Percentiles rank a stretch among this genome's conserved stretches.
Conservation (phyloP, 64 coral and sea anemone species). For the Cladopsammia gracilis region DNA sequence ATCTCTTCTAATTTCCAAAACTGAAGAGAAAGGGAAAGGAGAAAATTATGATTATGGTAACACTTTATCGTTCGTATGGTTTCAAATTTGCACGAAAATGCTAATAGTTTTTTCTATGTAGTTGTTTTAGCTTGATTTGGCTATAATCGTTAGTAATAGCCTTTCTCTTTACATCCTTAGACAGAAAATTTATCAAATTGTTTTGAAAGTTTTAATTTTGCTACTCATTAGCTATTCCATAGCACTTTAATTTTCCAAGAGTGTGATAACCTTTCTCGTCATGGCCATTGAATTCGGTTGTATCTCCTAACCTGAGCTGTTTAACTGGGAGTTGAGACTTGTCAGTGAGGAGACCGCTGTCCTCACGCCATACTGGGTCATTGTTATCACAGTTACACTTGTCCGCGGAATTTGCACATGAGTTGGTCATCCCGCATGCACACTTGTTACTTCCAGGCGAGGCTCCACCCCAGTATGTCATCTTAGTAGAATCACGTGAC, state of each 20-base stretch:
- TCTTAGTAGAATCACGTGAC: slow-evolving; percentile 25
- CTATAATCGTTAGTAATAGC: too few species aligned
- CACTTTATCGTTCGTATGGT: too few species aligned
- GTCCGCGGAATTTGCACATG: slow-evolving; percentile 6
- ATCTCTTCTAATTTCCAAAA: too few species aligned
- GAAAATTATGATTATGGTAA: too few species aligned
- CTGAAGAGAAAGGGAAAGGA: too few species aligned
- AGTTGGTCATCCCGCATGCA: slow-evolving; percentile 53
- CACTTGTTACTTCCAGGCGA: slow-evolving; percentile 14
- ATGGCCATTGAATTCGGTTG: background rate
- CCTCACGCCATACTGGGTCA: slow-evolving; percentile 3
- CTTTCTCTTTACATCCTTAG: too few species aligned
- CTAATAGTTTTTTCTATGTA: too few species aligned
- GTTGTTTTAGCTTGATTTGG: too few species aligned
- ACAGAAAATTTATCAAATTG: too few species aligned
- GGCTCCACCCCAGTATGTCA: slow-evolving; percentile 66
- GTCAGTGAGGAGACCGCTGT: slow-evolving; percentile 28
- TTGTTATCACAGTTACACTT: slow-evolving; percentile 17
- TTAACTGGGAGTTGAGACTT: slow-evolving; percentile 9
- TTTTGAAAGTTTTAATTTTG: too few species aligned
- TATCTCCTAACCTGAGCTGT: slow-evolving; percentile 34
- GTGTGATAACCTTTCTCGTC: slow-evolving; percentile 31
- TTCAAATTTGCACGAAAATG: too few species aligned
- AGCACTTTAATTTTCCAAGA: slow-evolving; percentile 30
- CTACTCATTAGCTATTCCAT: background rate